phyloP scores from a whole-genome alignment of 2,113 vertebrate genomes.

The Aptenodytes patagonicus region DNA sequence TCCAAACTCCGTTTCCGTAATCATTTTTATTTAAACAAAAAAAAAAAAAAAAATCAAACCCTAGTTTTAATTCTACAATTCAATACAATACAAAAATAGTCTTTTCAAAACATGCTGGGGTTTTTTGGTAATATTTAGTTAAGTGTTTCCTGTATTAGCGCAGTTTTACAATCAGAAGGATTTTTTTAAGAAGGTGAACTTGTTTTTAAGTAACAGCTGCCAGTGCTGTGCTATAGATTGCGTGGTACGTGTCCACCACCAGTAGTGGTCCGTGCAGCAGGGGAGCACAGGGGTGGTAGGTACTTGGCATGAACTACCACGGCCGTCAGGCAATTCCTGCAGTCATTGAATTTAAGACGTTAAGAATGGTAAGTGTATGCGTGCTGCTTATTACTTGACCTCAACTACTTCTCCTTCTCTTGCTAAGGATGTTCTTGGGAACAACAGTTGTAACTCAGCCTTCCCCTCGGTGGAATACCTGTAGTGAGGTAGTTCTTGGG shows the following conservation, averaged over 20 bases:
- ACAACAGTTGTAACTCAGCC: background rate
- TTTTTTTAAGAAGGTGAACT: background rate
- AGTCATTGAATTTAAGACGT: background rate
- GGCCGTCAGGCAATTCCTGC: background rate
- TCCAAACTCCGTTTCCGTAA: background rate
- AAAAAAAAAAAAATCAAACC: background rate
- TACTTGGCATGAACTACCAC: rapidly evolving
- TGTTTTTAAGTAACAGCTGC: background rate
- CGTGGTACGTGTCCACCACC: rapidly evolving
- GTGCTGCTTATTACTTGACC: background rate
- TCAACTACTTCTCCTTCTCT: background rate
- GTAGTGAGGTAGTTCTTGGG: background rate
- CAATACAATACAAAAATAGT: background rate
- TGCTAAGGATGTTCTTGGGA: background rate
- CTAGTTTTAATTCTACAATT: background rate
- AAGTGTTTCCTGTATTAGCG: background rate
- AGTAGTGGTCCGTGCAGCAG: rapidly evolving
- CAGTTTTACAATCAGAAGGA: background rate
- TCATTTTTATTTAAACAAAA: background rate
- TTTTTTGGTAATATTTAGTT: background rate
- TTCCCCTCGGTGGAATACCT: rapidly evolving
- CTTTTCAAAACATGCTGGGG: background rate
- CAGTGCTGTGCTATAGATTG: rapidly evolving
- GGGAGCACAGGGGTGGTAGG: background rate
- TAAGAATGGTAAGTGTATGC: background rate